Base-by-base conservation (phyloP, 2,113 vertebrate genomes). In the Phylloscopus trochiloides region DNA sequence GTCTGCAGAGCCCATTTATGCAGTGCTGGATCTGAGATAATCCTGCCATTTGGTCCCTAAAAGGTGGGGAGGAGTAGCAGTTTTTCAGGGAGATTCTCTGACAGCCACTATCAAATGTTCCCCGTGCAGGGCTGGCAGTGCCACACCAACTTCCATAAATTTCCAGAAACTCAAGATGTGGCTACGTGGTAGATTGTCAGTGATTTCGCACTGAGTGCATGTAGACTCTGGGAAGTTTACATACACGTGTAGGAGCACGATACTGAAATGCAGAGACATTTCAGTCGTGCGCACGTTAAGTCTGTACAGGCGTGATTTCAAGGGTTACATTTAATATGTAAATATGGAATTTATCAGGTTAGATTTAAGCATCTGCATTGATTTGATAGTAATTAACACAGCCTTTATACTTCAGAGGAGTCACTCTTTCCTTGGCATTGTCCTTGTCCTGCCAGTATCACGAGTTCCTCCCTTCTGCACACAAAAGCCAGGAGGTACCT, bases 351-450 rank as follows among this genome's bases (percentile, higher is more conserved):
- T 97, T 91, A 72, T 66, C 81, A 77, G 65, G 71, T 96, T 96
- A 92, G 82, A 83, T 96, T 73, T 96, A 94, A 97, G 88, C 72
- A 88, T 95, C 80, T 94, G 61, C 91, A 75, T 93, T 94, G 94
- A 96, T 96, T 96, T 15, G 36, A 51, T 87, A 95, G 90, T 94
- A 92, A 86, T 83, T 91, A 96, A 81, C 87, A 43, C 66, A 81
- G 26, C 88, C 66, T 92, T 96, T 90, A 47, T 62, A 36, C 83
- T 76, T 80, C 58, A 32, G 79, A 70, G 79, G 72, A 88, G 86
- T 85, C 81, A 47, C 77, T 94, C 62, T 42, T 59, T 29, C 62
- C 83, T 38, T 43, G 20, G 55, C 31, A 17, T 88, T 96, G 90
- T 78, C 76, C 52, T 76, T 80, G 45, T 81, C 79, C 47, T 87